Evolutionary conservation across 1,140 invertebrate genomes (phyloP).

Genomic region (Formica exsecta): DNA sequence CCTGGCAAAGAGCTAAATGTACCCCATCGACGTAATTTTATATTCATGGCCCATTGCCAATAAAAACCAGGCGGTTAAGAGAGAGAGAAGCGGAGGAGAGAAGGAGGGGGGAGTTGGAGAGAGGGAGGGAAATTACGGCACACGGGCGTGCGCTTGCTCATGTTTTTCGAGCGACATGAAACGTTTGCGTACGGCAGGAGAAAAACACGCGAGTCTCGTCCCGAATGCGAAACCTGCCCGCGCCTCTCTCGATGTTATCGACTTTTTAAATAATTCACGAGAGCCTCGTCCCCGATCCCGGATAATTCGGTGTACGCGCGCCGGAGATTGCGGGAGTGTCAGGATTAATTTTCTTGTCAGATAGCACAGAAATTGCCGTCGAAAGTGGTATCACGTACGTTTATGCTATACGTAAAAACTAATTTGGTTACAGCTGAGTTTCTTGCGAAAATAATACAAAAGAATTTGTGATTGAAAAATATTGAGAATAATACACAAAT

Average conservation of each 20-base stretch:
- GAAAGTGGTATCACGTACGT: neutral
- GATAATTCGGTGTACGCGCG: slow-evolving; percentile 39
- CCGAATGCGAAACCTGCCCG: slow-evolving; percentile 39
- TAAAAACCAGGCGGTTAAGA: slow-evolving; percentile 58
- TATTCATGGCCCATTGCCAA: slow-evolving; percentile 74
- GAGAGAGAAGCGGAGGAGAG: neutral
- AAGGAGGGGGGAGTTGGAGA: neutral
- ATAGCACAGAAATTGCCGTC: slow-evolving; percentile 5
- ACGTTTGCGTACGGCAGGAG: slow-evolving; percentile 42
- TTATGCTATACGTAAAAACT: neutral
- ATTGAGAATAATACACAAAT: neutral
- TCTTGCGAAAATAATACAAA: neutral
- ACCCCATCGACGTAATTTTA: slow-evolving; percentile 75
- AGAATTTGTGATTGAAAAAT: neutral
- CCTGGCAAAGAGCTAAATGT: slow-evolving; percentile 76
- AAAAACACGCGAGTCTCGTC: slow-evolving; percentile 51
- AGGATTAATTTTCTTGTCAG: slow-evolving; percentile 40
- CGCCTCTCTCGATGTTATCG: slow-evolving; percentile 35
- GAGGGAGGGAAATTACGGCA: neutral
- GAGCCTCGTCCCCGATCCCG: slow-evolving; percentile 24
- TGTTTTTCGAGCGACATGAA: slow-evolving; percentile 41
- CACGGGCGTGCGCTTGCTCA: neutral
- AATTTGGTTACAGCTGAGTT: neutral
- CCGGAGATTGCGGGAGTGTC: slow-evolving; percentile 43
- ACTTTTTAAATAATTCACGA: slow-evolving; percentile 63